Evolutionary conservation across 1,140 invertebrate species (phyloP).

Genomic region (Aphelenchoides fujianensis): DNA sequence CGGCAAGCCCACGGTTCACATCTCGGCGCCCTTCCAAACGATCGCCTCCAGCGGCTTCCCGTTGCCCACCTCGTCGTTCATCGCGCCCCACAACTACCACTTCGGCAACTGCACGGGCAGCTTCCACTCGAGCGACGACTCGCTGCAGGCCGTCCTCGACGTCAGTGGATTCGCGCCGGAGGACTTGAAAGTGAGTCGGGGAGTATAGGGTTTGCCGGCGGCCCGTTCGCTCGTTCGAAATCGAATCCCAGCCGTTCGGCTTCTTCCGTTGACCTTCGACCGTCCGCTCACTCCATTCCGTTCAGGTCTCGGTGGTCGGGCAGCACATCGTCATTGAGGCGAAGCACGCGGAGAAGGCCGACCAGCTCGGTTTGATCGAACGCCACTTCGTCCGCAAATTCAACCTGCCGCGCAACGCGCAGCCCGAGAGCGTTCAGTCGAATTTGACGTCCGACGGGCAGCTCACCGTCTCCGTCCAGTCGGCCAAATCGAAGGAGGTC

Average conservation of each 20-base stretch:
- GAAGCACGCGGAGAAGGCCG: slow-evolving; percentile 41
- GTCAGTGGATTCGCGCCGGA: slow-evolving; percentile 42
- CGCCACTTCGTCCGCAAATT: slow-evolving; percentile 49
- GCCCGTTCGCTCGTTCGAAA: too few relatives aligned
- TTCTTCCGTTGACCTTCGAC: not conserved
- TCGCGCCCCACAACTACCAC: slow-evolving; percentile 50
- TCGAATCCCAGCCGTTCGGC: too few relatives aligned
- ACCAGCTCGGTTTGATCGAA: slow-evolving; percentile 43
- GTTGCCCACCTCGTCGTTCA: slow-evolving; percentile 30
- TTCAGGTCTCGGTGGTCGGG: slow-evolving; percentile 43
- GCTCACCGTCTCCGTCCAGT: slow-evolving; percentile 36
- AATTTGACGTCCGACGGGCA: slow-evolving; percentile 42
- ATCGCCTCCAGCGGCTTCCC: slow-evolving; percentile 25
- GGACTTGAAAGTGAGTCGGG: slow-evolving; percentile 37
- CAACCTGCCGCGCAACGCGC: slow-evolving; percentile 37
- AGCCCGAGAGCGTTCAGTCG: slow-evolving; percentile 32
- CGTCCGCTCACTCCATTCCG: not conserved
- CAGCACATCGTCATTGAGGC: slow-evolving; percentile 44
- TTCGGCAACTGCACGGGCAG: slow-evolving; percentile 44
- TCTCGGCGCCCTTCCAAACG: slow-evolving; percentile 33
- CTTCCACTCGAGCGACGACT: slow-evolving; percentile 37
- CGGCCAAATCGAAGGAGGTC: not conserved
- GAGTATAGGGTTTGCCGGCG: too few relatives aligned
- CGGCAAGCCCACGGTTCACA: slow-evolving; percentile 21
- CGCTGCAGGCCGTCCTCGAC: slow-evolving; percentile 32